These are phyloP conservation scores for Erynnis tages DNA, from an alignment of 2,888 invertebrate genomes.

Conservation along the genomic window DNA sequence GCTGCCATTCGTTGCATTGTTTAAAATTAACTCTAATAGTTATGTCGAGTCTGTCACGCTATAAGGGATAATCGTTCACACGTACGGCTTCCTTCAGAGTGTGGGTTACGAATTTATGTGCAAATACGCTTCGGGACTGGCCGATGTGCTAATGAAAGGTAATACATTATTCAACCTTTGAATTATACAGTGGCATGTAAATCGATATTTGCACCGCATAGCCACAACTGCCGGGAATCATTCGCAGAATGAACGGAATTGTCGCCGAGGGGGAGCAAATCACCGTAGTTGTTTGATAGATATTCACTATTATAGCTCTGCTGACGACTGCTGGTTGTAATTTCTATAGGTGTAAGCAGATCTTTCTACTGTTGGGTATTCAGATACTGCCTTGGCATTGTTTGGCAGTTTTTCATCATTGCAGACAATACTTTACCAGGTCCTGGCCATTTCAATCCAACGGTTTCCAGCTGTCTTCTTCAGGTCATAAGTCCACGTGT, in stretches of 20 bases:
- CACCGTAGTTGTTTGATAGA: conserved; percentile 34
- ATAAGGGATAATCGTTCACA: conserved; percentile 70
- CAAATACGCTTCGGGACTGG: conserved; percentile 76
- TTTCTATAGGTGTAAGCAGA: too few relatives aligned
- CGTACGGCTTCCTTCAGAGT: conserved; percentile 68
- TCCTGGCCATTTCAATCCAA: too few relatives aligned
- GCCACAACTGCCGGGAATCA: conserved; percentile 70
- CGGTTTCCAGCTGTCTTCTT: too few relatives aligned
- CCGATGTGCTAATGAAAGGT: conserved; percentile 81
- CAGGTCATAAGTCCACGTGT: too few relatives aligned
- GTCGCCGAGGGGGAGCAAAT: conserved; percentile 39
- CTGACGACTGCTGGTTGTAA: conserved; percentile 13
- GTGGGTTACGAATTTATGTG: conserved; percentile 78
- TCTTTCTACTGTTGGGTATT: too few relatives aligned
- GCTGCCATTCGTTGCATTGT: too few relatives aligned
- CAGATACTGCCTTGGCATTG: too few relatives aligned
- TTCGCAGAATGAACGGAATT: conserved; percentile 52
- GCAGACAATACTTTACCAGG: too few relatives aligned
- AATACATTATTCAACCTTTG: conserved; percentile 80
- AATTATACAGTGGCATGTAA: conserved; percentile 80
- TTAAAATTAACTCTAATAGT: too few relatives aligned
- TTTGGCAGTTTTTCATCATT: too few relatives aligned
- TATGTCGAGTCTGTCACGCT: background rate
- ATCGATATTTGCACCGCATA: conserved; percentile 79
- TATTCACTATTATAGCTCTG: conserved; percentile 33